phyloP scores from a whole-genome alignment of 1,140 invertebrate genomes.

The Brachionus calyciflorus region DNA sequence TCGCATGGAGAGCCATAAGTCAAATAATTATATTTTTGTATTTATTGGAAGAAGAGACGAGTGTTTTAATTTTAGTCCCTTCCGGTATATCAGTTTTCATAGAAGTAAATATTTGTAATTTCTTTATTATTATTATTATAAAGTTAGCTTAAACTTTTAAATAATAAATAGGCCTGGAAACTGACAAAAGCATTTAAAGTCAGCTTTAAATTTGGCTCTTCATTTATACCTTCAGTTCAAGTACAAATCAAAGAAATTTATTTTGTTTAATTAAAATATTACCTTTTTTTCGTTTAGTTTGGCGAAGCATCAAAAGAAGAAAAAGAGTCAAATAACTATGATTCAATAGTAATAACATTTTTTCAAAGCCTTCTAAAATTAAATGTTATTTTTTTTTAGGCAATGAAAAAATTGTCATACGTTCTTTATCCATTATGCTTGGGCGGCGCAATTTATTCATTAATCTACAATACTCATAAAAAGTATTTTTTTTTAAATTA shows the following conservation, averaged over 20 bases:
- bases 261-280: constrained; percentile 3
- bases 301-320: constrained; percentile 67
- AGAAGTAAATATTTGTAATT: constrained; percentile 63
- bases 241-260: not conserved
- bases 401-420: constrained; percentile 68
- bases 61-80: constrained; percentile 81
- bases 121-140: no score
- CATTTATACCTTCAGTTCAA: constrained; percentile 15
- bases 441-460: constrained; percentile 81
- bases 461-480: constrained; percentile 82
- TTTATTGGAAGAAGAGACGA: constrained; percentile 85
- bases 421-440: constrained; percentile 84
- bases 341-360: constrained; percentile 26
- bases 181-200: constrained; percentile 83
- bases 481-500: constrained; percentile 51
- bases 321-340: constrained; percentile 67
- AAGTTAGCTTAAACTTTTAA: constrained; percentile 29
- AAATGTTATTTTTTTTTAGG: constrained; percentile 75
- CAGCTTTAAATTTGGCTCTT: constrained; percentile 49
- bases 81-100: constrained; percentile 79
- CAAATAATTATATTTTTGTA: constrained; percentile 90
- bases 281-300: constrained; percentile 51
- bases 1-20: constrained; percentile 87
- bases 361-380: not conserved
- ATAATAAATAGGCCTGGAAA: constrained; percentile 77